A percentile compares a stretch with the other conserved stretches of the same genome.
Conservation (phyloP, 2,113 vertebrate genomes). For the Tragulus kanchil region DNA sequence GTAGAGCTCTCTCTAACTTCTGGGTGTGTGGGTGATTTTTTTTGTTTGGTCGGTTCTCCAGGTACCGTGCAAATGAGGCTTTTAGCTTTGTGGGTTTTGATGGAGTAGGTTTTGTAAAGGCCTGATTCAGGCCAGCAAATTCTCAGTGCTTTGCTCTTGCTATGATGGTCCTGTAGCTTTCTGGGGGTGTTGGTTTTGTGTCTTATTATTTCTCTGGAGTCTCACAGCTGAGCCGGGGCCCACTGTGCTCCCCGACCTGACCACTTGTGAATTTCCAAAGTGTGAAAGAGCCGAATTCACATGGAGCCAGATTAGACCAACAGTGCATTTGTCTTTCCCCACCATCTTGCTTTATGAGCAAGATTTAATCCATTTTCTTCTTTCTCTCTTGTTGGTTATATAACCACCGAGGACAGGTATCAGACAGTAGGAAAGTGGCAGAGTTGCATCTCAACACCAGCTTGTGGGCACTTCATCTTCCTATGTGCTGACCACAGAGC, state of each 20-base stretch:
- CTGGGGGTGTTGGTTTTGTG: neutral
- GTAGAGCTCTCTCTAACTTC: neutral
- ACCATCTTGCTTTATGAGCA: neutral
- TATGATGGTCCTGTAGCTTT: neutral
- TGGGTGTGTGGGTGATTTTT: too few species aligned
- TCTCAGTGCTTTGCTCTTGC: neutral
- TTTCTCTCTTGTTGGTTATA: neutral
- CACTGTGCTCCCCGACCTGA: neutral
- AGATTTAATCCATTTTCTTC: neutral
- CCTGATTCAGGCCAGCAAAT: neutral
- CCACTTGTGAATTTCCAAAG: neutral
- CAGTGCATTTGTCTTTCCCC: neutral
- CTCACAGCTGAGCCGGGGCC: neutral
- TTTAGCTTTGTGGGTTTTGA: neutral
- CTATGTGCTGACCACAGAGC: neutral
- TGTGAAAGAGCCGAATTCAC: neutral
- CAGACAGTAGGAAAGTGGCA: neutral
- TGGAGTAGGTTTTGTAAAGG: slow-evolving; percentile 32
- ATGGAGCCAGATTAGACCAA: neutral
- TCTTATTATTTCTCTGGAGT: neutral
- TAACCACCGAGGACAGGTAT: neutral
- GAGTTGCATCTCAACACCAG: neutral
- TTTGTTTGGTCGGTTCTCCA: neutral
- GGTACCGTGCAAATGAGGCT: neutral
- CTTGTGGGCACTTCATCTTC: neutral